These are phyloP conservation scores for Athrips mouffetella DNA, from an alignment of 2,888 invertebrate genomes.

Conservation along the genomic window DNA sequence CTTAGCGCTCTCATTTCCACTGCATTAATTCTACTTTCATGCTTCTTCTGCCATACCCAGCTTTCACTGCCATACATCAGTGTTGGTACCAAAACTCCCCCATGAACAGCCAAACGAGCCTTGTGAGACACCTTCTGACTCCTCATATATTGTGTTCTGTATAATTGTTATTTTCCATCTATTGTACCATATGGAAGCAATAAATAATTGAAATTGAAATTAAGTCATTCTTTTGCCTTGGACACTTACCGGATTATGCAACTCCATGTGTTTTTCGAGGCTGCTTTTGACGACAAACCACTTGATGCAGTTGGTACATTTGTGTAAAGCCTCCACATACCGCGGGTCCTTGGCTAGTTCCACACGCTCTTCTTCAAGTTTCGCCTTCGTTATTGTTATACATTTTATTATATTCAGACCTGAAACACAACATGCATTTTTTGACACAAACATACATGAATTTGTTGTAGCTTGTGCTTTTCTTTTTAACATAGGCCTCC, in stretches of 20 bases:
- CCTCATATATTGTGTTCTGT: too few species aligned
- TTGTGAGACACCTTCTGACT: too few species aligned
- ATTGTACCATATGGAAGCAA: too few species aligned
- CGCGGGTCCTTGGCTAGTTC: background rate
- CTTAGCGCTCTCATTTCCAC: too few species aligned
- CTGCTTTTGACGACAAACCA: conserved; percentile 1
- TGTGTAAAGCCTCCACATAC: background rate
- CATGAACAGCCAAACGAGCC: too few species aligned
- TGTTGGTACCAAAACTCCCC: too few species aligned
- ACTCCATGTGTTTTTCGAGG: background rate
- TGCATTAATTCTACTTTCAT: too few species aligned
- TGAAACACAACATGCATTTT: too few species aligned
- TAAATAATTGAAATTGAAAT: background rate
- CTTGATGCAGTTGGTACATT: background rate
- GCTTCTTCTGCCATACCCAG: too few species aligned
- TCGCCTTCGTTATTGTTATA: background rate
- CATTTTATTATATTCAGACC: conserved; percentile 3
- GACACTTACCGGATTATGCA: background rate
- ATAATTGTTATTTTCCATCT: too few species aligned
- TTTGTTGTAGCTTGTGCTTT: background rate
- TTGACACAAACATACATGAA: background rate
- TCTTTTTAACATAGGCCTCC: background rate
- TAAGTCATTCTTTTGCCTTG: background rate
- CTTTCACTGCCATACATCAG: too few species aligned
- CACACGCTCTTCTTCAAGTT: background rate